Evolutionary conservation across 2,797 vertebrate species (phyloP), one percentile per base, ranked within the genome.

Genomic region (Acrocephalus scirpaceus): DNA sequence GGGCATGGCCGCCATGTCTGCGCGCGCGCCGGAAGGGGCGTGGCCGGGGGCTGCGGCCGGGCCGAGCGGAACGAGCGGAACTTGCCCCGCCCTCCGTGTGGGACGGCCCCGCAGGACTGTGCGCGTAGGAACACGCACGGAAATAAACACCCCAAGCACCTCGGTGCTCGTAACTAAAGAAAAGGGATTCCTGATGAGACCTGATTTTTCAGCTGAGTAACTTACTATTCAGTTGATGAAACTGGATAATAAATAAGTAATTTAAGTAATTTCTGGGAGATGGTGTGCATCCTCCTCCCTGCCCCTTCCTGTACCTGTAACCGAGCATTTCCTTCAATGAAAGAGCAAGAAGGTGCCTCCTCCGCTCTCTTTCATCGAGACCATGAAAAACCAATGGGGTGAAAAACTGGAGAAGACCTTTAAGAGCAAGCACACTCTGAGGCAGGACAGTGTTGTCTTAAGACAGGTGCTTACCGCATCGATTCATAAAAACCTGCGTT

Each of bases 81-180:
- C 29, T 47, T 6, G 8, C 29, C 1, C 10, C 5, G 70, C 13
- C 4, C 18, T 0, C 0, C 0, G n/a, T 4, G 18, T 1, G 23
- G 61, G 69, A 8, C 13, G 0, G 38, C 23, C 32, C 36, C 36
- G 15, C 3, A 30, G 11, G 16, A 38, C 38, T 1, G 6, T 4
- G 8, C 25, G 0, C 7, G 23, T 15, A 0, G 13, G 4, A 7
- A 9, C 5, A 2, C 9, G 1, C 2, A 8, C 42, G 0, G 45
- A 16, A 20, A 14, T 26, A 9, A 38, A 19, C 22, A 4, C 6
- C 2, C 9, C 3, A 2, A 11, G 15, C 26, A 2, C 16, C 51
- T 27, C 25, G 23, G 53, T 4, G 32, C 17, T 73, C 18, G 0
- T 7, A 47, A 11, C n/a, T 23, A 16, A 7, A 17, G 12, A 16